Conservation (phyloP, 2,888 invertebrate species). For the Agrilus biguttatus region DNA sequence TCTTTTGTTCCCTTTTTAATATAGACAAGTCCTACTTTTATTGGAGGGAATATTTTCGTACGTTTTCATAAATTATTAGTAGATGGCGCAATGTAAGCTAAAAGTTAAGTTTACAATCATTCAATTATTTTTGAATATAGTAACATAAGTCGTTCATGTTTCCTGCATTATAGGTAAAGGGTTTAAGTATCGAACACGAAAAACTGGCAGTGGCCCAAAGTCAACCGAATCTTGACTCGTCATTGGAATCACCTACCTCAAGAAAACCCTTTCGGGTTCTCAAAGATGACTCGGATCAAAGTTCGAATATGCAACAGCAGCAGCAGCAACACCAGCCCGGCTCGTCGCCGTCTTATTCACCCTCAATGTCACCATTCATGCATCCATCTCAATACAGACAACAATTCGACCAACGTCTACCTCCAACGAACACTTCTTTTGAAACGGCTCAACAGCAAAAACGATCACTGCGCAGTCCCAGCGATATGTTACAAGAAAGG, state of each 20-base stretch:
- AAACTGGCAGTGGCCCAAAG: slow-evolving; percentile 46
- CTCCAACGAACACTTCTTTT: slow-evolving; percentile 25
- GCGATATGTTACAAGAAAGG: slow-evolving; percentile 47
- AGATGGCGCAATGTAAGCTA: too few species aligned
- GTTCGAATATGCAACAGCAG: slow-evolving; percentile 11
- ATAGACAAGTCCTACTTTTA: too few species aligned
- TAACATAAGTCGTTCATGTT: too few species aligned
- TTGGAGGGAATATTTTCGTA: too few species aligned
- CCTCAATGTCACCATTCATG: slow-evolving; percentile 36
- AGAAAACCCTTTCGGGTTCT: slow-evolving; percentile 23
- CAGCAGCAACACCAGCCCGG: slow-evolving; percentile 22
- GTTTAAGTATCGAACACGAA: slow-evolving; percentile 62
- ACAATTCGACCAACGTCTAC: slow-evolving; percentile 29
- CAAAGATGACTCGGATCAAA: slow-evolving; percentile 19
- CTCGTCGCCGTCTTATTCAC: slow-evolving; percentile 32
- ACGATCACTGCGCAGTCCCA: slow-evolving; percentile 39
- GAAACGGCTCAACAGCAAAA: slow-evolving; percentile 34
- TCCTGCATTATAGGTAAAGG: slow-evolving; percentile 45
- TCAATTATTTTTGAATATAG: too few species aligned
- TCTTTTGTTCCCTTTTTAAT: not conserved
- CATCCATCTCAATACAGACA: slow-evolving; percentile 25
- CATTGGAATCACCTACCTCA: slow-evolving; percentile 27
- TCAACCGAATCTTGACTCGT: slow-evolving; percentile 31
- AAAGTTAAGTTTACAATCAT: too few species aligned
- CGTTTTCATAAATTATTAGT: too few species aligned